Conservation (phyloP, 2,113 vertebrate species). For the Sylvia atricapilla region DNA sequence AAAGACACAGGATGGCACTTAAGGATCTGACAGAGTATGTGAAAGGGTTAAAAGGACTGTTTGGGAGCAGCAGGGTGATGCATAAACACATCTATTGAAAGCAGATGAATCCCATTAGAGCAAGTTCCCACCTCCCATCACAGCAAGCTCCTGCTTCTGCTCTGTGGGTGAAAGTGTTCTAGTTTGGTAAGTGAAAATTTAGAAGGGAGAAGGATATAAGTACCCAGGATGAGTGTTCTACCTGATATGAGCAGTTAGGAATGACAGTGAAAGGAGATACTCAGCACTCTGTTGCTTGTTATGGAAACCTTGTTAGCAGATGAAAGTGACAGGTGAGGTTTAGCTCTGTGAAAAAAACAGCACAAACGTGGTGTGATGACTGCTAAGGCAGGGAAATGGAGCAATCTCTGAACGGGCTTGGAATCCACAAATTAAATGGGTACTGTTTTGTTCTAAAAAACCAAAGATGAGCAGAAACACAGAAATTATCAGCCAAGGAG, state of each 20-base stretch:
- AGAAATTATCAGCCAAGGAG: background rate
- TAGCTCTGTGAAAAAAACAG: background rate
- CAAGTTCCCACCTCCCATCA: background rate
- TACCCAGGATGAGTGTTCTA: background rate
- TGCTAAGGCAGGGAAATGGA: background rate
- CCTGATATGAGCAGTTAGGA: constrained; percentile 2
- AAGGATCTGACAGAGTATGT: background rate
- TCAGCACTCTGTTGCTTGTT: background rate
- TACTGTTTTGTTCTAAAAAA: background rate
- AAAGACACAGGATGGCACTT: background rate
- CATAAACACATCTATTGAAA: background rate
- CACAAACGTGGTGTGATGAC: background rate
- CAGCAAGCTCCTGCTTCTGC: background rate
- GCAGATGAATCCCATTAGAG: background rate
- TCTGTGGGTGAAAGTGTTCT: background rate
- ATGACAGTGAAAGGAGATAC: constrained; percentile 16
- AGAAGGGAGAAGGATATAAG: background rate
- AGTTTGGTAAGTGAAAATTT: background rate
- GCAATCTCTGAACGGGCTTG: background rate
- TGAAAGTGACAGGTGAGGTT: constrained; percentile 51
- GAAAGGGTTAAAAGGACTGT: background rate
- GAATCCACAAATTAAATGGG: background rate
- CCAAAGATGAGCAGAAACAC: background rate
- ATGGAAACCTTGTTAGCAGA: constrained; percentile 45
- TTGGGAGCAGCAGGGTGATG: background rate